These are phyloP conservation scores for Mimumesa dahlbomi DNA, from an alignment of 2,888 invertebrate species.

Conservation along the genomic window DNA sequence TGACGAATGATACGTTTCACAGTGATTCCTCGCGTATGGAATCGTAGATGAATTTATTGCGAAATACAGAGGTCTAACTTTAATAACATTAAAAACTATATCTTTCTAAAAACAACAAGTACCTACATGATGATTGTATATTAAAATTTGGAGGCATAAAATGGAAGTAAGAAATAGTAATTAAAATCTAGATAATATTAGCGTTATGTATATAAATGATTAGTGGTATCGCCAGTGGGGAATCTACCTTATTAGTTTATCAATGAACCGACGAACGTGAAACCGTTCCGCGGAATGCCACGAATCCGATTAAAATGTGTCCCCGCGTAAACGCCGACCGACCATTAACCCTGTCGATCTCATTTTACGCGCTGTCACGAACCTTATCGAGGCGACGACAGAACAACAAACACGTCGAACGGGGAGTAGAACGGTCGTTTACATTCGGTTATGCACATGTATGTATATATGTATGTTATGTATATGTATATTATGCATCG, in stretches of 20 bases:
- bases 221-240: no score
- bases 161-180: no score
- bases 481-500: constrained; percentile 24
- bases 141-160: no score
- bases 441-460: constrained; percentile 3
- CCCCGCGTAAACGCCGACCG: constrained; percentile 24
- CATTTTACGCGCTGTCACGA: constrained; percentile 55
- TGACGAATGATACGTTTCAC: constrained; percentile 4
- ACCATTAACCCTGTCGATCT: constrained; percentile 62
- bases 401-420: constrained; percentile 48
- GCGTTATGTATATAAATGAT: no score
- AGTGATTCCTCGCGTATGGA: constrained; percentile 1
- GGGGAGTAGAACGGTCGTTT: constrained; percentile 1
- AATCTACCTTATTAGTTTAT: no score
- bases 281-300: constrained; percentile 1
- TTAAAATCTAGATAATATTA: no score
- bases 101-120: no score
- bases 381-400: constrained; percentile 51
- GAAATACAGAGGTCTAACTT: no score
- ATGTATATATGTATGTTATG: no score
- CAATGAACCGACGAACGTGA: no score
- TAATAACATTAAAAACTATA: no score
- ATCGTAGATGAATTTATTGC: background rate
- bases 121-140: no score
- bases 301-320: constrained; percentile 40